A percentile compares a stretch with the other conserved stretches of the same genome.
Conservation (phyloP, 2,888 invertebrate species). For the Catocala fraxini region DNA sequence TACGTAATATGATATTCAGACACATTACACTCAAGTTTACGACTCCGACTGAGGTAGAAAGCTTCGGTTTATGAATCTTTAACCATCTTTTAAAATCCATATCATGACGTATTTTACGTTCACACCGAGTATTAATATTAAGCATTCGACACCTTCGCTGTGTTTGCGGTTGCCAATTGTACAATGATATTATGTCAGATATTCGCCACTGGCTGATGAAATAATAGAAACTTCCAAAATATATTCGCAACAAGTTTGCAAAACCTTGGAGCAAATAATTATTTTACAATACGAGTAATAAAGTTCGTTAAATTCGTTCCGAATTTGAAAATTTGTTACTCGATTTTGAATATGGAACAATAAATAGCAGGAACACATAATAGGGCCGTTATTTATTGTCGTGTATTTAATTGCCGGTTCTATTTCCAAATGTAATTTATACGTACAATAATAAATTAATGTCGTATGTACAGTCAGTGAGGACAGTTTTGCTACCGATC, state of each 20-base stretch:
- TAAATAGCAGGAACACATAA: slow-evolving; percentile 61
- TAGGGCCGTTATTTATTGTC: slow-evolving; percentile 63
- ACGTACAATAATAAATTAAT: slow-evolving; percentile 67
- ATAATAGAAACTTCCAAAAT: slow-evolving; percentile 38
- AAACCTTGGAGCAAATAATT: slow-evolving; percentile 42
- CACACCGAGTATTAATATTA: slow-evolving; percentile 31
- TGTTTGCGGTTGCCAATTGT: slow-evolving; percentile 21
- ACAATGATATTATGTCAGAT: slow-evolving; percentile 16
- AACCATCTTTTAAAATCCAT: slow-evolving; percentile 80
- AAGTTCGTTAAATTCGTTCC: slow-evolving; percentile 45
- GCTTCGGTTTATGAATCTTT: slow-evolving; percentile 84
- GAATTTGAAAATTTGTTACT: slow-evolving; percentile 46
- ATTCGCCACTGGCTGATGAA: slow-evolving; percentile 24
- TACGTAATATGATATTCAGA: slow-evolving; percentile 77
- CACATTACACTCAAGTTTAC: slow-evolving; percentile 82
- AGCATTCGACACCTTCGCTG: slow-evolving; percentile 15
- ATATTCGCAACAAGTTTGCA: slow-evolving; percentile 38
- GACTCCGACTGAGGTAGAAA: slow-evolving; percentile 76
- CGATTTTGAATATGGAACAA: slow-evolving; percentile 60
- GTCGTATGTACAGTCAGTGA: slow-evolving; percentile 52
- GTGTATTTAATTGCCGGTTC: slow-evolving; percentile 66
- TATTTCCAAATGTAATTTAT: slow-evolving; percentile 73
- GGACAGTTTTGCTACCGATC: slow-evolving; percentile 39
- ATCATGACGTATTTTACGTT: slow-evolving; percentile 62
- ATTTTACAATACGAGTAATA: slow-evolving; percentile 46